These are phyloP conservation scores for Calvadosia cruxmelitensis DNA, from an alignment of 30 jellyfish, hydroid and myxozoan species.

Conservation along the genomic window DNA sequence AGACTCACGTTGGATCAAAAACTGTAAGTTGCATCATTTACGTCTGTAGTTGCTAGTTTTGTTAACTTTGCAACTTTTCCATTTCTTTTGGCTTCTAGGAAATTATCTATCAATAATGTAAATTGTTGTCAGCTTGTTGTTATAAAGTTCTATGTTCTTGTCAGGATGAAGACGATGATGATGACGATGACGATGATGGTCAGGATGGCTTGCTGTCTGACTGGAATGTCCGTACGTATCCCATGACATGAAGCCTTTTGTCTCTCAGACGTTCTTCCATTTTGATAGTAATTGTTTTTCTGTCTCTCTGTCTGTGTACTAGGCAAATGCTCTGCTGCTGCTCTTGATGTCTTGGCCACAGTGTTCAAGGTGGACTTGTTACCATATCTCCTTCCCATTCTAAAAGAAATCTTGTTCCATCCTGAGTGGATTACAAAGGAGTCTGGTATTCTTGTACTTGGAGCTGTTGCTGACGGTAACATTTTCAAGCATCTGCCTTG, in stretches of 20 bases:
- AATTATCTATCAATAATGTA: not conserved
- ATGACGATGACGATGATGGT: conserved; percentile 78
- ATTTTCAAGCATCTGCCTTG: not conserved
- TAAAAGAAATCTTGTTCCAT: conserved; percentile 77
- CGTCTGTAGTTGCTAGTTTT: too few relatives aligned
- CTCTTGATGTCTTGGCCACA: conserved; percentile 86
- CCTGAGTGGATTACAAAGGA: conserved; percentile 98
- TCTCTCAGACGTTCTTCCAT: too few relatives aligned
- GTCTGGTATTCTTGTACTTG: conserved; percentile 94
- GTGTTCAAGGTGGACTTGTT: conserved; percentile 86
- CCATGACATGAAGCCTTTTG: too few relatives aligned
- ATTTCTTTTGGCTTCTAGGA: not conserved
- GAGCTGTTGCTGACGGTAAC: conserved; percentile 97
- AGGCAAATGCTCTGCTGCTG: conserved; percentile 99
- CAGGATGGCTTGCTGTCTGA: conserved; percentile 38
- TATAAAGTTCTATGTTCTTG: too few relatives aligned
- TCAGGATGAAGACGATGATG: conserved; percentile 85
- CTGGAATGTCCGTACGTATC: conserved; percentile 83
- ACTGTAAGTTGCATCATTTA: too few relatives aligned
- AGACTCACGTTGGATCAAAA: conserved; percentile 27
- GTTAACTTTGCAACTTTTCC: not conserved
- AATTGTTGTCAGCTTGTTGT: not conserved
- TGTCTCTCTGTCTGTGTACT: not conserved
- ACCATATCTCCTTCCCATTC: conserved; percentile 75
- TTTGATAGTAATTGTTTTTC: not conserved